Evolutionary conservation across 2,113 vertebrate species (phyloP).

Genomic region (Podocnemis expansa): DNA sequence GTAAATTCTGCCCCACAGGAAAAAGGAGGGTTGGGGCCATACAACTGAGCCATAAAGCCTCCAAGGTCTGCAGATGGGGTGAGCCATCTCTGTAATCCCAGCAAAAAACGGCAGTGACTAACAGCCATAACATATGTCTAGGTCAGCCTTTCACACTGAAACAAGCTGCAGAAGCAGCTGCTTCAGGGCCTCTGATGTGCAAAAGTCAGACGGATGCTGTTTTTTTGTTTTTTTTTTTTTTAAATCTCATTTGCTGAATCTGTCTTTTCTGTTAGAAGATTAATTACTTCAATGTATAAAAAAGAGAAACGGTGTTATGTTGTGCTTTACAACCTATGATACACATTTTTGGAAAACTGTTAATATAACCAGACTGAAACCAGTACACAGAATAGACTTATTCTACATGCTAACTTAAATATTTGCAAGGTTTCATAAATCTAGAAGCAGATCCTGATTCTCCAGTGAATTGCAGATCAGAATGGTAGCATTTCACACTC

Average conservation of each 20-base stretch:
- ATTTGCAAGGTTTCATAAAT: background rate
- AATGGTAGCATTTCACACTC: background rate
- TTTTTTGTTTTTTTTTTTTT: constrained; percentile 32
- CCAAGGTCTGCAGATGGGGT: background rate
- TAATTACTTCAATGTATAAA: constrained; percentile 28
- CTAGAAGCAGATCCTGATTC: background rate
- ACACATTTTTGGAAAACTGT: background rate
- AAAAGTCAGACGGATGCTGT: background rate
- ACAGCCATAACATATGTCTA: background rate
- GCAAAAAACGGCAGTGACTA: background rate
- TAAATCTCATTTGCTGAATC: constrained; percentile 51
- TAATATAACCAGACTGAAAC: background rate
- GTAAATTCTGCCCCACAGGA: background rate
- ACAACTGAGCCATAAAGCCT: background rate
- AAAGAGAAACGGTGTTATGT: background rate
- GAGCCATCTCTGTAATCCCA: background rate
- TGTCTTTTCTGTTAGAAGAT: constrained; percentile 31
- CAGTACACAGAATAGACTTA: background rate
- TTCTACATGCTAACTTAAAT: background rate
- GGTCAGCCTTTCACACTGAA: constrained; percentile 22
- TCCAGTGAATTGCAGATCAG: background rate
- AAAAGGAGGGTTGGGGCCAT: background rate
- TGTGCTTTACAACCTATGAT: fast-evolving
- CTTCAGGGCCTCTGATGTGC: constrained; percentile 18
- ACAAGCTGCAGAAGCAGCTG: constrained; percentile 34